Conservation (phyloP, 2,888 invertebrate species). For the Drosophila sordidula region DNA sequence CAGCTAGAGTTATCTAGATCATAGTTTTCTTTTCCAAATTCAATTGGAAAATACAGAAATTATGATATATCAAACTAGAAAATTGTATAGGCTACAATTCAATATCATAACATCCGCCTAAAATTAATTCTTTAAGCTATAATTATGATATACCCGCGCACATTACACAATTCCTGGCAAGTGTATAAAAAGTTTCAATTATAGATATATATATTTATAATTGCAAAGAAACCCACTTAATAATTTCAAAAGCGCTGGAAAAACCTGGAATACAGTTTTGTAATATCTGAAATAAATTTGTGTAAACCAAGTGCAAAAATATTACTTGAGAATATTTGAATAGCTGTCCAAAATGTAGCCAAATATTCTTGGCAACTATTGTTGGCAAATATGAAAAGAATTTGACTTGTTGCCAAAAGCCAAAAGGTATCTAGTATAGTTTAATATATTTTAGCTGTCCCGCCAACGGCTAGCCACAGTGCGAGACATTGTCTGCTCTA, state of each 20-base stretch:
- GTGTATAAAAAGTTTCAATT: too few species aligned
- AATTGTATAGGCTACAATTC: too few species aligned
- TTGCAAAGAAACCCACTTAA: not conserved
- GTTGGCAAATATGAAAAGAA: conserved; percentile 23
- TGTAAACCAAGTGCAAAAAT: not conserved
- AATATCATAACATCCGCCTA: too few species aligned
- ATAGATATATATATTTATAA: not conserved
- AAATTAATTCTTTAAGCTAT: too few species aligned
- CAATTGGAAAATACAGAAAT: too few species aligned
- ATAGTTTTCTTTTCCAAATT: too few species aligned
- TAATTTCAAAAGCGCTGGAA: not conserved
- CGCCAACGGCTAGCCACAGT: conserved; percentile 70
- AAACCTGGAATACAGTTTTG: too few species aligned
- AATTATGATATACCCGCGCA: too few species aligned
- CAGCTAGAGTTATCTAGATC: too few species aligned
- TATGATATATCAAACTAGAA: too few species aligned
- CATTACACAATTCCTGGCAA: too few species aligned
- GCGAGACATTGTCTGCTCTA: conserved; percentile 65
- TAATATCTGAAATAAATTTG: too few species aligned
- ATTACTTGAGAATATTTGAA: conserved; percentile 1
- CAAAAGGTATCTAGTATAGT: conserved; percentile 27
- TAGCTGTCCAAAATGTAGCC: conserved; percentile 1
- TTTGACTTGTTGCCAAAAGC: conserved; percentile 57
- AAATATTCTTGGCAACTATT: conserved; percentile 26
- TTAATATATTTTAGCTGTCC: conserved; percentile 53